Conservation (phyloP, 2,888 invertebrate genomes). For the Malacosoma neustria region DNA sequence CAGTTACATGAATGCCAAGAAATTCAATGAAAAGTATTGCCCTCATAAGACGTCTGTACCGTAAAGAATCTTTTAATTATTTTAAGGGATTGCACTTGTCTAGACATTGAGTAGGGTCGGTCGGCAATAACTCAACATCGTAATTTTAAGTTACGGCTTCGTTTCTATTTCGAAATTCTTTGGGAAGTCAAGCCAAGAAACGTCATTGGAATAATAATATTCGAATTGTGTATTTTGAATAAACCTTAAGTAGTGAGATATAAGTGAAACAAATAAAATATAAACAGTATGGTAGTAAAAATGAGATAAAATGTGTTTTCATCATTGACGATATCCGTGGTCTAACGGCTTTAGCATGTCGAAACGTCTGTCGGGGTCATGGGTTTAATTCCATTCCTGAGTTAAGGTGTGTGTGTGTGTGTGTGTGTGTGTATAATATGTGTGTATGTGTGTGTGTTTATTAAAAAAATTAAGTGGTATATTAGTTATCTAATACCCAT, state of each 20-base stretch:
- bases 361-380: too few relatives aligned
- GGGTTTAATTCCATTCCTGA: too few relatives aligned
- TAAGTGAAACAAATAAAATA: too few relatives aligned
- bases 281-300: too few relatives aligned
- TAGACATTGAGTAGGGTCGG: not conserved
- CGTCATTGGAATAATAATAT: not conserved
- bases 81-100: not conserved
- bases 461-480: too few relatives aligned
- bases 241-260: slow-evolving; percentile 13
- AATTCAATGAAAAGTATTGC: not conserved
- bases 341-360: too few relatives aligned
- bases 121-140: not conserved
- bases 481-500: too few relatives aligned
- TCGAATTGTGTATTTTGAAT: not conserved
- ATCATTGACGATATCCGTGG: too few relatives aligned
- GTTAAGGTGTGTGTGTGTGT: too few relatives aligned
- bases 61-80: not conserved
- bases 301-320: too few relatives aligned
- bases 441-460: too few relatives aligned
- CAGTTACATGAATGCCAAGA: not conserved
- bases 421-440: too few relatives aligned
- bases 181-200: not conserved
- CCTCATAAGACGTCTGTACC: not conserved
- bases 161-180: not conserved
- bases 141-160: not conserved